These are phyloP conservation scores for Grus americana DNA, from an alignment of 2,113 vertebrate species.

Conservation along the genomic window DNA sequence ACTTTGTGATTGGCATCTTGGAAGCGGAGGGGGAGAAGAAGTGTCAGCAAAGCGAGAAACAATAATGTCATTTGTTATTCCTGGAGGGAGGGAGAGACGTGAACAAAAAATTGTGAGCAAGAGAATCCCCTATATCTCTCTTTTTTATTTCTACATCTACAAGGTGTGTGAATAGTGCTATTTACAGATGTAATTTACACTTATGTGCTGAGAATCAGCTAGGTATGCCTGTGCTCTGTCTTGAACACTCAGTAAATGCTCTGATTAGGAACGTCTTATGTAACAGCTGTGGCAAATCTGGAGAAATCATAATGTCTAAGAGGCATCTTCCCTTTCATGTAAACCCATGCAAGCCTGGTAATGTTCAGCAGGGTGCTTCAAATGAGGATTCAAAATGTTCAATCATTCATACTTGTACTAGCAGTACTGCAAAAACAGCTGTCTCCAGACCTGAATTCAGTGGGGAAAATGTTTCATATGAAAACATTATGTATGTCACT, in stretches of 20 bases:
- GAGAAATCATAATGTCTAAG: not conserved
- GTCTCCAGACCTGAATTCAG: not conserved
- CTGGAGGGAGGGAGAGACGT: not conserved
- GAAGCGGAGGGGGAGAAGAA: not conserved
- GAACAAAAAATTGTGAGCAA: not conserved
- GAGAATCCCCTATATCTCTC: not conserved
- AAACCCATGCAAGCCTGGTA: not conserved
- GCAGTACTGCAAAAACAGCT: not conserved
- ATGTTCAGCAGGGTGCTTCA: not conserved
- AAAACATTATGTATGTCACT: not conserved
- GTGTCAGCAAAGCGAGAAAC: not conserved
- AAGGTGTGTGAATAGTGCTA: not conserved
- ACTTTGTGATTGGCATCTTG: accelerated
- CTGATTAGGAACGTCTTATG: not conserved
- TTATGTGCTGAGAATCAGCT: not conserved
- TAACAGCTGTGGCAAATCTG: not conserved
- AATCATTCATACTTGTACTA: not conserved
- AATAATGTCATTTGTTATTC: not conserved
- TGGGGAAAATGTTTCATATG: not conserved
- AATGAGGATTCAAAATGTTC: not conserved
- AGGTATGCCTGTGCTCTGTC: not conserved
- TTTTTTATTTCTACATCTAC: not conserved
- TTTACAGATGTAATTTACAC: not conserved
- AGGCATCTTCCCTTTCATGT: not conserved
- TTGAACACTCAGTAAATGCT: not conserved